Evolutionary conservation across 2,888 invertebrate genomes (phyloP), one percentile per base, ranked within the genome.

Genomic region (Bhutanitis thaidina): DNA sequence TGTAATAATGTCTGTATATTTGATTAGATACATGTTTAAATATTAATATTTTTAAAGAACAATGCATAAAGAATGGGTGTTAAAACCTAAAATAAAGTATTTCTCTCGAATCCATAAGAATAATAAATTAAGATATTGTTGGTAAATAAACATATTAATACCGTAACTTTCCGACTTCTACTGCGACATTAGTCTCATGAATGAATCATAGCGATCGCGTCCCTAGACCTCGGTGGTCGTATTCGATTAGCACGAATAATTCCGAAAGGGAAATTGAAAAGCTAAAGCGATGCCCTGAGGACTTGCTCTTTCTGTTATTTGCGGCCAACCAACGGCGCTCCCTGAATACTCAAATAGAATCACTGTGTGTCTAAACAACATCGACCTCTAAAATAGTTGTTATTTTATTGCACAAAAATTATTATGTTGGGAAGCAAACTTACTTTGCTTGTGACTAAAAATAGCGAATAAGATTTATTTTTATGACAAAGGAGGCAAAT

Each of bases 251-350:
- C 75, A 79, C 81, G 80, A 87, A 86, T 89, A 85, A 89, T 88
- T 85, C 83, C 79, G 84, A 89, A 88, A 89, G 86, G 88, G 88
- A 89, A 89, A 89, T 89, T 88, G 88, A 89, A 89, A 87, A 87
- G 86, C 87, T 83, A 79, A 82, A 83, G 84, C 82, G 84, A 85
- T 83, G 80, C 87, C 86, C 87, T 68, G 71, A 86, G 88, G 88
- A 87, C 77, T 83, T 82, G 86, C 86, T 87, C 87, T 87, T 87
- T 87, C 86, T 86, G 81, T 83, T 87, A 87, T 83, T 87, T 83
- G 87, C 77, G 84, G 84, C 71, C 72, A 74, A 75, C 72, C 71
- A 71, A 68, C 67, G 65, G 71, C 69, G 69, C 67, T 65, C 62
- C 70, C 68, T 61, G 82, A 86, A 86, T 87, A 86, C 79, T 74